Conservation (phyloP, 2,797 vertebrate species). For the Momotus momota region DNA sequence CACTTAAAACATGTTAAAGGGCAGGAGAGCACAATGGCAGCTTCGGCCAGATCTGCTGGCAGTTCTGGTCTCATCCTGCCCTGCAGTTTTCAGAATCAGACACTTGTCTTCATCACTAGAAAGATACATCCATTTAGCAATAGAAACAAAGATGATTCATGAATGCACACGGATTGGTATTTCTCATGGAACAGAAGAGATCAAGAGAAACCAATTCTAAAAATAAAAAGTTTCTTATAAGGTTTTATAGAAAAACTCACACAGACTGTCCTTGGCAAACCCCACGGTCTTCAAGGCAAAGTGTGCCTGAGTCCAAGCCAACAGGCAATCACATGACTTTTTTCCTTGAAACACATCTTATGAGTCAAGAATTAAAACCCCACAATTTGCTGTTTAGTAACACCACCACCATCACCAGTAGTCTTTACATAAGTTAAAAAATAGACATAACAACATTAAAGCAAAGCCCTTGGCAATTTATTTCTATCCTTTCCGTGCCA, state of each 20-base stretch:
- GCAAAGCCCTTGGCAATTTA: neutral
- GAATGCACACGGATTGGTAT: neutral
- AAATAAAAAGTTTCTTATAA: neutral
- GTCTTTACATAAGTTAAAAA: neutral
- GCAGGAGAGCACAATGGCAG: neutral
- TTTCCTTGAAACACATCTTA: neutral
- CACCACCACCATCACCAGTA: neutral
- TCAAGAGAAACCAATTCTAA: neutral
- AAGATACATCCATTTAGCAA: neutral
- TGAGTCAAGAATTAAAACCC: neutral
- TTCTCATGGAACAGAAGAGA: neutral
- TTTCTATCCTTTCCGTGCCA: neutral
- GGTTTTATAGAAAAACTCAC: neutral
- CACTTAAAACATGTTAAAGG: neutral
- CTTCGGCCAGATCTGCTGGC: neutral
- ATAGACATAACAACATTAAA: neutral
- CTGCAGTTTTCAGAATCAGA: neutral
- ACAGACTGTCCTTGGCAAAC: neutral
- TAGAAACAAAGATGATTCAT: neutral
- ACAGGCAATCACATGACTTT: neutral
- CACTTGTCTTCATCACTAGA: neutral
- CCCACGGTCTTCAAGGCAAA: neutral
- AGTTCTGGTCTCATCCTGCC: neutral
- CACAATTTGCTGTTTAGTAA: neutral
- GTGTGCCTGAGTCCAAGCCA: fast-evolving